These are phyloP conservation scores for Microcebus ravelobensis DNA, from an alignment of 2,113 vertebrate species.

Conservation along the genomic window DNA sequence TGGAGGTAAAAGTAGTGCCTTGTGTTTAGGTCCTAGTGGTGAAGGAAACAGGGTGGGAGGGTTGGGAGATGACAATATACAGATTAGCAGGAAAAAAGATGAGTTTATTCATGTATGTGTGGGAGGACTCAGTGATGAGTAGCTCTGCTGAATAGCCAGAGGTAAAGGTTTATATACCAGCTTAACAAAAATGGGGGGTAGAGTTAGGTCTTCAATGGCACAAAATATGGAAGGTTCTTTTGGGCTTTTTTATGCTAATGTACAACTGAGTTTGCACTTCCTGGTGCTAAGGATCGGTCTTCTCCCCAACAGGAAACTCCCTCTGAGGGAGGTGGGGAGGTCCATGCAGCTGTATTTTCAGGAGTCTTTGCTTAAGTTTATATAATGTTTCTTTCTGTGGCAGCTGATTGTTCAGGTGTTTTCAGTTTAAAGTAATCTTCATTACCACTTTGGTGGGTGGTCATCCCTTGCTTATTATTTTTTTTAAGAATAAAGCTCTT, in stretches of 20 bases:
- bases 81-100: background rate
- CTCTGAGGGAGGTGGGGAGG: background rate
- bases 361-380: background rate
- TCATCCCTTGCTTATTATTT: background rate
- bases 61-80: background rate
- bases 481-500: constrained; percentile 20
- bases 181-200: background rate
- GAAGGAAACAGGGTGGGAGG: background rate
- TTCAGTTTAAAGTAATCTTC: background rate
- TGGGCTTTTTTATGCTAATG: background rate
- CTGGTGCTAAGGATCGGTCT: background rate
- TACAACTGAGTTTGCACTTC: background rate
- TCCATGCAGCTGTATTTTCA: background rate
- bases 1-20: background rate
- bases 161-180: background rate
- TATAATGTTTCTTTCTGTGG: background rate
- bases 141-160: background rate
- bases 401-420: background rate
- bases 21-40: background rate
- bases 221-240: background rate
- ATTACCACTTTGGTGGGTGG: background rate
- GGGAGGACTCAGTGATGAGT: background rate
- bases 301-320: background rate
- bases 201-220: background rate
- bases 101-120: background rate